Base-by-base conservation (phyloP, 2,113 vertebrate species). In the Drymodes brunneopygia region DNA sequence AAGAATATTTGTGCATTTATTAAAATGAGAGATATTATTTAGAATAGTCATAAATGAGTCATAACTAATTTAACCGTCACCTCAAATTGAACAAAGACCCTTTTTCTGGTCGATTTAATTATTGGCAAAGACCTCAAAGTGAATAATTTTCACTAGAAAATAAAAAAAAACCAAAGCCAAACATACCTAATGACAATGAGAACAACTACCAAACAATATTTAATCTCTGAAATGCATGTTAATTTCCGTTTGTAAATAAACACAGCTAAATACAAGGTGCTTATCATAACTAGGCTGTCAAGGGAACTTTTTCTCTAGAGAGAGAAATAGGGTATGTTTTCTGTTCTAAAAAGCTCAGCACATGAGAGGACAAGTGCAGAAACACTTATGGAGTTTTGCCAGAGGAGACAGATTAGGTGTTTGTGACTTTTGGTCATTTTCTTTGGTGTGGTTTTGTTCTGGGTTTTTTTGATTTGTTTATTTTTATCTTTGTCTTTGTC, bases 381-480 rank as follows among this genome's bases (percentile, higher is more conserved):
- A 2, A 10, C 48, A 70, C 62, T 65, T 65, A 66, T 45, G 25
- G 50, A 73, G 31, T 57, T 70, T 81, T 84, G 24, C 56, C n/a
- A 87, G 40, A 78, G 20, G 53, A 10, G 7, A 58, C 23, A 53
- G 8, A 8, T 73, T 86, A 81, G 31, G 27, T 84, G 23, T 74
- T 81, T 78, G 51, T 42, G 5, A 62, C 21, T 81, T 88, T 2
- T 28, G 11, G 72, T 81, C 19, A 13, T 58, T 75, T 89, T 9
- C 9, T 67, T 80, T 61, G 15, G 4, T 25, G 5, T 54, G 9
- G 54, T 70, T 86, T 81, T 66, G 25, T 56, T 64, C 11, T 6
- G 4, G 1, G 0, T 2, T 16, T 72, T 19, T 33, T 50, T 4
- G 12, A n/a, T n/a, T n/a, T 42, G 40, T 42, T 42, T 42, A 10